A percentile compares a stretch with the other conserved stretches of the same genome.
These are phyloP conservation scores for Drosophila subobscura DNA, from an alignment of 1,140 invertebrate genomes.

Conservation along the genomic window DNA sequence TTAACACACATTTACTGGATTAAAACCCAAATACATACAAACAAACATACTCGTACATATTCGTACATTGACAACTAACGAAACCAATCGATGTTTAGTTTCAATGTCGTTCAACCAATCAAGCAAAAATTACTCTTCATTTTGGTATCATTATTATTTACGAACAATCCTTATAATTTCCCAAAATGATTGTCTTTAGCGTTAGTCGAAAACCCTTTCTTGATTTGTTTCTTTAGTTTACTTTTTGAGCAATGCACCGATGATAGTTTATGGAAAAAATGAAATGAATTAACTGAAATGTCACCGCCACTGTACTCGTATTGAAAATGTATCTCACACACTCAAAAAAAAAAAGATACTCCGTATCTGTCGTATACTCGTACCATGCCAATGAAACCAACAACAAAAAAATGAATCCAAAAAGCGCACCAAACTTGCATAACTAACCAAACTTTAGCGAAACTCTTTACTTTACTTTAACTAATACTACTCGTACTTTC, in stretches of 20 bases:
- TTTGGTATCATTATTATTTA: not conserved
- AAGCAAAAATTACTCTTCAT: slow-evolving; percentile 16
- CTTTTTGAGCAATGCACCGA: slow-evolving; percentile 65
- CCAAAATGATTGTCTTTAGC: no score
- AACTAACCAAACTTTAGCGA: slow-evolving; percentile 36
- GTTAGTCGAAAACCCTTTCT: not conserved
- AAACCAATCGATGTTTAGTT: slow-evolving; percentile 77
- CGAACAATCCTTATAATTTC: no score
- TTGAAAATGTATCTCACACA: slow-evolving; percentile 72
- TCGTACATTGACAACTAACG: slow-evolving; percentile 31
- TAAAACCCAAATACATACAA: slow-evolving; percentile 21
- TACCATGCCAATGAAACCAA: slow-evolving; percentile 49
- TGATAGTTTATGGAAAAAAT: slow-evolving; percentile 34
- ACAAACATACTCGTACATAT: no score
- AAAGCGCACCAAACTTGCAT: slow-evolving; percentile 55
- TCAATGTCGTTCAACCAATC: slow-evolving; percentile 50
- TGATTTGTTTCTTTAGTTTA: slow-evolving; percentile 23
- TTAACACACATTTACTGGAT: slow-evolving; percentile 41
- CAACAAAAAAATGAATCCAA: slow-evolving; percentile 21
- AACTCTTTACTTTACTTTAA: slow-evolving; percentile 43
- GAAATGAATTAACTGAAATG: slow-evolving; percentile 40
- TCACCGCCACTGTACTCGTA: slow-evolving; percentile 72
- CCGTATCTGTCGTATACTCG: slow-evolving; percentile 54
- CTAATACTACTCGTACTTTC: slow-evolving; percentile 31
- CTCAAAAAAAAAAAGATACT: slow-evolving; percentile 38